Evolutionary conservation across 2,113 vertebrate species (phyloP).

Genomic region (Nesoenas mayeri): DNA sequence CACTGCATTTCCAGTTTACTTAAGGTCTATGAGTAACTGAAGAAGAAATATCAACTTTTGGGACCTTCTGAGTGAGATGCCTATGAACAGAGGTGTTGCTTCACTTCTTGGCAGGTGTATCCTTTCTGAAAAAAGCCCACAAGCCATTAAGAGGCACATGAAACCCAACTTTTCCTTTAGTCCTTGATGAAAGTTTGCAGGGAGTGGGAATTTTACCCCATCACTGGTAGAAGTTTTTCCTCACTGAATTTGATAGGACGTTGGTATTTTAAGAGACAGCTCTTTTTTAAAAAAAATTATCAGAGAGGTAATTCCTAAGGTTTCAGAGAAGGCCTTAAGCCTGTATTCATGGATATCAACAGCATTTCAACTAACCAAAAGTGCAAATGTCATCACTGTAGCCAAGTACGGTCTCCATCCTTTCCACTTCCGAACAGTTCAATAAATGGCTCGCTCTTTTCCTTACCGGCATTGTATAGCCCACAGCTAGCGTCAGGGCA

Average conservation of each 20-base stretch:
- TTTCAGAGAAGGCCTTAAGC: not conserved
- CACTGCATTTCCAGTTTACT: not conserved
- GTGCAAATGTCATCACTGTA: accelerated
- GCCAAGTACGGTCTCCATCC: not conserved
- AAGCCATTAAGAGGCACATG: not conserved
- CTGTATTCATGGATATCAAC: not conserved
- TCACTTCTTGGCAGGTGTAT: not conserved
- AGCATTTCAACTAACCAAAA: not conserved
- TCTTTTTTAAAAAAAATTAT: not conserved
- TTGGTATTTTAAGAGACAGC: too few relatives aligned
- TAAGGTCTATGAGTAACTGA: not conserved
- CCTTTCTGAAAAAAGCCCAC: not conserved
- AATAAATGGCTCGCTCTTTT: not conserved
- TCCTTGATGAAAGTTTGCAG: not conserved
- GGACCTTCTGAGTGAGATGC: not conserved
- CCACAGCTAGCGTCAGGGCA: not conserved
- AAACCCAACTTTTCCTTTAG: not conserved
- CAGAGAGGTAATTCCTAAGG: not conserved
- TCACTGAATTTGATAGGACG: not conserved
- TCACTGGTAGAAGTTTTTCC: not conserved
- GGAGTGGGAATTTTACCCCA: not conserved
- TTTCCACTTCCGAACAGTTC: not conserved
- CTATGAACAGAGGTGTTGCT: not conserved
- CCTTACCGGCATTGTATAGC: not conserved
- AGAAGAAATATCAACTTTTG: not conserved